Evolutionary conservation across 2,888 invertebrate species (phyloP).

Genomic region (Orthonychiurus folsomi): DNA sequence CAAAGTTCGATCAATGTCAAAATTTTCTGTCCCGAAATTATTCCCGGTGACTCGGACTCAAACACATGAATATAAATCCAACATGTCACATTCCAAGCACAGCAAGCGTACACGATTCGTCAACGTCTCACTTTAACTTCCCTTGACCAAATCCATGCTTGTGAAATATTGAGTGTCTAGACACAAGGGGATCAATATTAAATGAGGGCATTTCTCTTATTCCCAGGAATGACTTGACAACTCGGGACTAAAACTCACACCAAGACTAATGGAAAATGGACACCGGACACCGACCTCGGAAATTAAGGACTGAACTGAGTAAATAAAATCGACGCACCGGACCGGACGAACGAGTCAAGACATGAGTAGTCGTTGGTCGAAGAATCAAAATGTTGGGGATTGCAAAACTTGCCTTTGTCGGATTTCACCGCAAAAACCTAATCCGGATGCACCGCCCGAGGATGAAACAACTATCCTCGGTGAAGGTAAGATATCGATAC

Average conservation of each 20-base stretch:
- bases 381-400: constrained; percentile 37
- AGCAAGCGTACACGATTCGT: too few species aligned
- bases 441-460: constrained; percentile 31
- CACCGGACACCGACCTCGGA: too few species aligned
- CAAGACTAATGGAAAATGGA: not conserved
- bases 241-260: not conserved
- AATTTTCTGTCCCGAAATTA: too few species aligned
- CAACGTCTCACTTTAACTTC: too few species aligned
- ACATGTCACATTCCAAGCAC: too few species aligned
- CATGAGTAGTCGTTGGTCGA: constrained; percentile 39
- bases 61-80: too few species aligned
- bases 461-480: constrained; percentile 27
- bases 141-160: too few species aligned
- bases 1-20: too few species aligned
- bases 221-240: not conserved
- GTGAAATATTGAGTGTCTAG: too few species aligned
- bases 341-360: constrained; percentile 2
- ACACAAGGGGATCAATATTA: too few species aligned
- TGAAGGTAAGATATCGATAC: constrained; percentile 31
- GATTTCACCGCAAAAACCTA: constrained; percentile 37
- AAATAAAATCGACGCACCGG: not conserved
- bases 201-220: not conserved
- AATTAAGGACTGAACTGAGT: not conserved
- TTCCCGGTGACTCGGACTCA: too few species aligned
- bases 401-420: constrained; percentile 39